These are phyloP conservation scores for Nanorana parkeri DNA, from an alignment of 2,113 vertebrate genomes.

Conservation along the genomic window DNA sequence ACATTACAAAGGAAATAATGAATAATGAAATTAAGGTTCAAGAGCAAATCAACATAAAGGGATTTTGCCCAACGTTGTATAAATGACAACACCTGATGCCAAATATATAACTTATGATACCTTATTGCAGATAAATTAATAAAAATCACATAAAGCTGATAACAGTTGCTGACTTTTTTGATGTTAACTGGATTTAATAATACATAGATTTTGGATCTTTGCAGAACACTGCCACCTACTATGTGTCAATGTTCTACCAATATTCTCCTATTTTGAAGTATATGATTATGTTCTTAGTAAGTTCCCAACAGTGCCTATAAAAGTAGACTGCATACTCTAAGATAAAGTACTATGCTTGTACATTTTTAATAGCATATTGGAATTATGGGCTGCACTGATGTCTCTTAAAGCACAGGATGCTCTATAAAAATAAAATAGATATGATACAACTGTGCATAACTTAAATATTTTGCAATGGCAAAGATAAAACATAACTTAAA, in stretches of 20 bases:
- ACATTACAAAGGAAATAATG: too few relatives aligned
- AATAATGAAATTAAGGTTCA: too few relatives aligned
- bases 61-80: too few relatives aligned
- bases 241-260: background rate
- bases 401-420: background rate
- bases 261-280: background rate
- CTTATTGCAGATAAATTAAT: too few relatives aligned
- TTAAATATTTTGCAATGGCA: background rate
- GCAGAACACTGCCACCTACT: background rate
- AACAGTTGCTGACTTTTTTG: too few relatives aligned
- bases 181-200: background rate
- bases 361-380: constrained; percentile 1
- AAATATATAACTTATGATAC: background rate
- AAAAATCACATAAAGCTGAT: too few relatives aligned
- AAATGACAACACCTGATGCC: too few relatives aligned
- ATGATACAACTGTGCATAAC: background rate
- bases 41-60: too few relatives aligned
- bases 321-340: background rate
- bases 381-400: background rate
- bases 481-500: background rate
- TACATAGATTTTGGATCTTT: background rate
- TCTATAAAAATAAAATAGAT: background rate
- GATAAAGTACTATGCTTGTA: background rate
- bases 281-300: constrained; percentile 3
- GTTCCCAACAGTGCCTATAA: constrained; percentile 21